These are phyloP conservation scores for Istiophorus platypterus DNA, from an alignment of 2,113 vertebrate species.

Conservation along the genomic window DNA sequence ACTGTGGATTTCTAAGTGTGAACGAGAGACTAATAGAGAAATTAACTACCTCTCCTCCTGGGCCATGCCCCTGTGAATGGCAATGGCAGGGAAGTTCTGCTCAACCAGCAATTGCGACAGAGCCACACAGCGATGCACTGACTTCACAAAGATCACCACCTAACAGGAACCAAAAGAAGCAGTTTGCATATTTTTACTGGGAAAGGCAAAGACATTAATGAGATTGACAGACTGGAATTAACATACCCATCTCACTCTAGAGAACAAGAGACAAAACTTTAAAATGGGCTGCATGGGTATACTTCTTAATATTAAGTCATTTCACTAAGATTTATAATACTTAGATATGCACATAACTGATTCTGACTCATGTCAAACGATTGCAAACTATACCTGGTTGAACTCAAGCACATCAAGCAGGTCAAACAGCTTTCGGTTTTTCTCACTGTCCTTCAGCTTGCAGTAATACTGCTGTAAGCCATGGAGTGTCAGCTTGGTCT, in stretches of 20 bases:
- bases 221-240: background rate
- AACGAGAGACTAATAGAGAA: background rate
- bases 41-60: constrained; percentile 88
- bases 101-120: constrained; percentile 91
- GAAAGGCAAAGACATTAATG: background rate
- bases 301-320: background rate
- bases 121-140: constrained; percentile 90
- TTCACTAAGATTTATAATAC: background rate
- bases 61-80: constrained; percentile 91
- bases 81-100: constrained; percentile 92
- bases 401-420: constrained; percentile 91
- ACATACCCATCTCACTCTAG: background rate
- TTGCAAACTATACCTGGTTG: constrained; percentile 85
- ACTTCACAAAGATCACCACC: constrained; percentile 94
- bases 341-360: background rate
- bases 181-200: background rate
- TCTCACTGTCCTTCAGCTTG: constrained; percentile 92
- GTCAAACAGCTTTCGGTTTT: constrained; percentile 92
- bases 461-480: constrained; percentile 93
- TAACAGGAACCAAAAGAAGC: constrained; percentile 46
- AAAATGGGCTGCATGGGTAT: background rate
- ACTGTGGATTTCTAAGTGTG: background rate
- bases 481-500: constrained; percentile 92
- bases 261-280: background rate
- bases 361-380: background rate